Evolutionary conservation across 2,797 vertebrate species (phyloP).

Genomic region (Petrocephalus schoutedeni): DNA sequence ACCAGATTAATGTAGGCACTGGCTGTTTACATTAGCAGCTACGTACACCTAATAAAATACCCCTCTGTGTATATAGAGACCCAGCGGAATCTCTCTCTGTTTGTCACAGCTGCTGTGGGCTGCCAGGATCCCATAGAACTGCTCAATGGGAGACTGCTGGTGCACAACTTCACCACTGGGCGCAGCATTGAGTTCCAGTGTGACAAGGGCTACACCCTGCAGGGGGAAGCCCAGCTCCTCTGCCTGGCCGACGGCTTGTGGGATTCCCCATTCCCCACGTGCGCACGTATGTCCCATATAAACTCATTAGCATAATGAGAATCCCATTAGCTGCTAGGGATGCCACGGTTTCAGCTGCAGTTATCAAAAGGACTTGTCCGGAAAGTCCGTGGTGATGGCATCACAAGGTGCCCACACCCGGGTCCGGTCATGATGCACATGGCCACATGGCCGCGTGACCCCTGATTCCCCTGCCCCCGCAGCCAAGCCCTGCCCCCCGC

Average conservation of each 20-base stretch:
- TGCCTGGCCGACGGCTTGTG: slow-evolving; percentile 75
- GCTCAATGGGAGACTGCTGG: slow-evolving; percentile 66
- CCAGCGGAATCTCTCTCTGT: not conserved
- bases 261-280: slow-evolving; percentile 76
- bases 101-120: slow-evolving; percentile 52
- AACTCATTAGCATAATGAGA: not conserved
- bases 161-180: slow-evolving; percentile 69
- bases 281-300: slow-evolving; percentile 73
- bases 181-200: slow-evolving; percentile 73
- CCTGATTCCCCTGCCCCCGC: slow-evolving; percentile 26
- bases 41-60: not conserved
- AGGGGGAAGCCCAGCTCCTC: slow-evolving; percentile 67
- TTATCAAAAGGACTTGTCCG: not conserved
- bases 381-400: not conserved
- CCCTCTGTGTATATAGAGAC: not conserved
- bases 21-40: slow-evolving; percentile 9
- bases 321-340: not conserved
- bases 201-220: slow-evolving; percentile 74
- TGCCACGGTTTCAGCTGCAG: not conserved
- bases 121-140: slow-evolving; percentile 68
- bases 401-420: not conserved
- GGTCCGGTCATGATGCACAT: not conserved
- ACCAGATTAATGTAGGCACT: not conserved
- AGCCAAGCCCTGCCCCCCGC: slow-evolving; percentile 84
- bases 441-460: not conserved